These are phyloP conservation scores for Drosophila helvetica DNA, from an alignment of 2,888 invertebrate species.

Conservation along the genomic window DNA sequence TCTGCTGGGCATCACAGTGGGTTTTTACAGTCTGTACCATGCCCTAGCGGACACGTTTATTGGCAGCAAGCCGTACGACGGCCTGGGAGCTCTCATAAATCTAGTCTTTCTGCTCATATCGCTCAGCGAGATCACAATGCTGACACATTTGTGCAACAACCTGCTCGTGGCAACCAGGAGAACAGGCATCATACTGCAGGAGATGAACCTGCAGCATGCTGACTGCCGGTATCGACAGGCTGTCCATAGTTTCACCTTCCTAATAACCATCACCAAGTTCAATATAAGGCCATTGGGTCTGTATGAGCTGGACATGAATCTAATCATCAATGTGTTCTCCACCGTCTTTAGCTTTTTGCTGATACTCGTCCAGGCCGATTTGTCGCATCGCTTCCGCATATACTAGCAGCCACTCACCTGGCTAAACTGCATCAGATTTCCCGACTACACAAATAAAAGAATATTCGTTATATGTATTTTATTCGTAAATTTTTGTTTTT, in stretches of 20 bases:
- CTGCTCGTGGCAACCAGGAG: slow-evolving; percentile 55
- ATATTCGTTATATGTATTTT: no score
- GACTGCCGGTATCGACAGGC: slow-evolving; percentile 76
- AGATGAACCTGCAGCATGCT: slow-evolving; percentile 60
- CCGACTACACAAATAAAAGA: slow-evolving; percentile 66
- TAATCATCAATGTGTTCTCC: slow-evolving; percentile 74
- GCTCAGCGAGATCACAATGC: slow-evolving; percentile 71
- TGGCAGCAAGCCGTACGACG: slow-evolving; percentile 71
- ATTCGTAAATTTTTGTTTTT: background rate
- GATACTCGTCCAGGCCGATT: slow-evolving; percentile 82
- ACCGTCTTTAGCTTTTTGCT: slow-evolving; percentile 80
- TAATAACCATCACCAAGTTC: slow-evolving; percentile 65
- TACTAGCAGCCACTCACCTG: slow-evolving; percentile 68
- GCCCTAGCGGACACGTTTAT: slow-evolving; percentile 77
- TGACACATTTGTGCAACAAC: slow-evolving; percentile 63
- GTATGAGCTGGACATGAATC: slow-evolving; percentile 71
- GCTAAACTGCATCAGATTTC: slow-evolving; percentile 80
- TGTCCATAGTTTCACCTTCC: slow-evolving; percentile 77
- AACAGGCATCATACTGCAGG: slow-evolving; percentile 75
- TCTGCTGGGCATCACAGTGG: slow-evolving; percentile 80
- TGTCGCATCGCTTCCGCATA: slow-evolving; percentile 75
- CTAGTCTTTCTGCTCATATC: slow-evolving; percentile 76
- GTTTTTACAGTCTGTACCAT: slow-evolving; percentile 74
- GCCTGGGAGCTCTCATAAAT: slow-evolving; percentile 74
- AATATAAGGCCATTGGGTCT: slow-evolving; percentile 78